phyloP scores from a whole-genome alignment of 2,797 vertebrate genomes.

The Carapus acus region DNA sequence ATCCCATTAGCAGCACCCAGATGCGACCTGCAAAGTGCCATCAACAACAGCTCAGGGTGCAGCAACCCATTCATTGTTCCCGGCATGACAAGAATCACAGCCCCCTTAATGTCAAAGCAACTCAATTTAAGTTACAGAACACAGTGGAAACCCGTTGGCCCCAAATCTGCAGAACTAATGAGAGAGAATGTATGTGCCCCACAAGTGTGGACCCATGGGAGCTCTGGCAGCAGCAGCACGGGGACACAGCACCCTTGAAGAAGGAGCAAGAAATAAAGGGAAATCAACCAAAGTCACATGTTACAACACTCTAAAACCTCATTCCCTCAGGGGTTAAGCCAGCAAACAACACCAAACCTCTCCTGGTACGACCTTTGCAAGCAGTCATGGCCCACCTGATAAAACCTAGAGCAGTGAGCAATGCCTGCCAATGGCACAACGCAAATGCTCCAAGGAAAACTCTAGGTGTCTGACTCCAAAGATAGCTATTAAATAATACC shows the following conservation, averaged over 20 bases:
- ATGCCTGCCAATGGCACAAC: constrained; percentile 4
- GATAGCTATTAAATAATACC: constrained; percentile 36
- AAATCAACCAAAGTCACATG: constrained; percentile 18
- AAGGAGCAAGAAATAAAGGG: neutral
- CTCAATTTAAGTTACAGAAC: constrained; percentile 48
- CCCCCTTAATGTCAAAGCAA: constrained; percentile 51
- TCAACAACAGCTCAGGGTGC: constrained; percentile 37
- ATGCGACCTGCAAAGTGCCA: neutral
- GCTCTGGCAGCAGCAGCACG: constrained; percentile 4
- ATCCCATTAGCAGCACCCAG: constrained; percentile 21
- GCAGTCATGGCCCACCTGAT: neutral
- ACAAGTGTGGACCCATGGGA: constrained; percentile 48
- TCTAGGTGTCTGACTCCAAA: constrained; percentile 5
- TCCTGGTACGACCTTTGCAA: constrained; percentile 13
- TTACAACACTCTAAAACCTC: constrained; percentile 31
- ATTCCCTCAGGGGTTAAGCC: constrained; percentile 23
- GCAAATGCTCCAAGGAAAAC: neutral
- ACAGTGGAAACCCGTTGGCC: constrained; percentile 50
- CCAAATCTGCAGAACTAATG: constrained; percentile 56
- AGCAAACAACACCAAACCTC: constrained; percentile 35
- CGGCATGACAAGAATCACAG: constrained; percentile 42
- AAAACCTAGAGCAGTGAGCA: neutral
- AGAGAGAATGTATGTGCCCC: constrained; percentile 49
- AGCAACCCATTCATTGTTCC: constrained; percentile 36
- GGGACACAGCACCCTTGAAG: constrained; percentile 45